Evolutionary conservation across 2,888 invertebrate species (phyloP).

Genomic region (Nymphalis c-album): DNA sequence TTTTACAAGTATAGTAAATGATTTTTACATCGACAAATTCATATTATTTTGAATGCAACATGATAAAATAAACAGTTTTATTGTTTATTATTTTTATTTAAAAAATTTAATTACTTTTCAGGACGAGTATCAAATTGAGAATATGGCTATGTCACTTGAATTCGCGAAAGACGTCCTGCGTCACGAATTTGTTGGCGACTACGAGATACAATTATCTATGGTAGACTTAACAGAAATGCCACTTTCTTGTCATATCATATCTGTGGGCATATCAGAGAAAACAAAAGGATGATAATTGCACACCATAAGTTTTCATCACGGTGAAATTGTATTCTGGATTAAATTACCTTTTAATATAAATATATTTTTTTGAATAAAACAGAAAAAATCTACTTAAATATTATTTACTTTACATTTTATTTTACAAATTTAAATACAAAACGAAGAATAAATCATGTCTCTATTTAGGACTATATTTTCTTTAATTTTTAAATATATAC

Average conservation of each 20-base stretch:
- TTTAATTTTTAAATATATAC: too few species aligned
- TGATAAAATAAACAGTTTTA: too few species aligned
- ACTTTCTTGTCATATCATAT: slow-evolving; percentile 49
- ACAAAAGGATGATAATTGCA: slow-evolving; percentile 9
- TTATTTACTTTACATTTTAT: too few species aligned
- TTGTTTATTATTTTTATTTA: too few species aligned
- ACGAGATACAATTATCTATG: slow-evolving; percentile 42
- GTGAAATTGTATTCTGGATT: neutral
- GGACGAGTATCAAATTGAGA: slow-evolving; percentile 47
- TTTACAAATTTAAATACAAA: too few species aligned
- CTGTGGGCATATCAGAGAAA: slow-evolving; percentile 32
- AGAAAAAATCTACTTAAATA: too few species aligned
- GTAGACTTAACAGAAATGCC: slow-evolving; percentile 30
- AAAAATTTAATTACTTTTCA: slow-evolving; percentile 41
- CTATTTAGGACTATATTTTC: too few species aligned
- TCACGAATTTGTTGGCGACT: slow-evolving; percentile 55
- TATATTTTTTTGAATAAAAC: too few species aligned
- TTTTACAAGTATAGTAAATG: too few species aligned
- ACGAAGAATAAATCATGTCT: too few species aligned
- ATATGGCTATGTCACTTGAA: slow-evolving; percentile 48
- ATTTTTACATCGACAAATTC: too few species aligned
- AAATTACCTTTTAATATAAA: slow-evolving; percentile 42
- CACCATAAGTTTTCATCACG: neutral
- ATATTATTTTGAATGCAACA: too few species aligned
- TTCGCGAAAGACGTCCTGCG: slow-evolving; percentile 48